Evolutionary conservation across 92 coral and sea anemone species (phyloP), one percentile per base, ranked within the genome.

Genomic region (Porites cylindrica): DNA sequence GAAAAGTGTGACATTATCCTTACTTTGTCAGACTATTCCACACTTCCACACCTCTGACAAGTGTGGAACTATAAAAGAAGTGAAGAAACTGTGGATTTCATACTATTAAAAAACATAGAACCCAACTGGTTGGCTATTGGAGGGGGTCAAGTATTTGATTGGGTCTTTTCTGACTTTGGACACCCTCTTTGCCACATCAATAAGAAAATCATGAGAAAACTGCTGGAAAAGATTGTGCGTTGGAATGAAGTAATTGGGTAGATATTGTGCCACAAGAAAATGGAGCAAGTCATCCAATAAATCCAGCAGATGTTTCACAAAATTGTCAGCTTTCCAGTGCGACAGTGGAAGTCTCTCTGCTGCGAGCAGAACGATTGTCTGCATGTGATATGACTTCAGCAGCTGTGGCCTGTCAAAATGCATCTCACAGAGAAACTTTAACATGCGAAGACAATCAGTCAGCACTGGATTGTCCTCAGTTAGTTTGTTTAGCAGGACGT

Each of bases 161-260:
- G 85, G 85, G 76, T 81, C 18, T 68, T 76, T 67, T 81, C 85
- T 81, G 63, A 81, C 85, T 67, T 81, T 81, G 16, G 85, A 81
- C 19, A 81, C 85, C 64, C 76, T 67, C 47, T 9, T 66, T 47
- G 85, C 85, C 66, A 81, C 85, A 81, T 81, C 76, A 63, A 69
- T 47, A 66, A 81, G 66, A 76, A 81, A 81, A 81, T 81, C 85
- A 50, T 76, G 63, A 67, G 85, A 19, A 67, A 81, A 81, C 76
- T 81, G 85, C 76, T 81, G 64, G 73, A 67, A 50, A 11, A 81
- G 85, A 81, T 81, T 81, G n/a, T 81, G 85, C 50, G 66, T 76
- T 66, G 85, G 85, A 67, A 81, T 19, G 50, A 81, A 81, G 68
- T 81, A 81, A 74, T 81, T 81, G 7, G 85, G 85, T 23, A 81